A percentile compares a stretch with the other conserved stretches of the same genome.
Conservation (phyloP, 2,888 invertebrate species). For the Agrotis exclamationis region DNA sequence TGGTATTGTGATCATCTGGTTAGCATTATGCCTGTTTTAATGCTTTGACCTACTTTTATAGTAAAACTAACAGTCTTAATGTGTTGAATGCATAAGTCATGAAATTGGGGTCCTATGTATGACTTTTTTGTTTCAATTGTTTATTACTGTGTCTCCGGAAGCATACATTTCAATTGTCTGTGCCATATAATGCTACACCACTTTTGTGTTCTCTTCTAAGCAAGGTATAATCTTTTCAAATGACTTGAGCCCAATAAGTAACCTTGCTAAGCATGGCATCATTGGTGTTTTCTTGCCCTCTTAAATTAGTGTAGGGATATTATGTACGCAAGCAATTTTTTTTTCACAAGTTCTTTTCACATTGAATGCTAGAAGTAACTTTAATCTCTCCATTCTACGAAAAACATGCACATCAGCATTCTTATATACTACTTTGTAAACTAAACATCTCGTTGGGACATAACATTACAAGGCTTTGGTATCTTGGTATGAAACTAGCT, state of each 20-base stretch:
- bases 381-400: neutral
- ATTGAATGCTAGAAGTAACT: neutral
- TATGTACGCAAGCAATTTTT: neutral
- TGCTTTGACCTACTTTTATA: constrained; percentile 45
- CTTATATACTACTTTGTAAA: neutral
- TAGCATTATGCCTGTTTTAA: constrained; percentile 42
- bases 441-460: neutral
- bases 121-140: neutral
- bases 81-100: constrained; percentile 9
- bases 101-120: neutral
- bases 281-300: neutral
- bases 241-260: neutral
- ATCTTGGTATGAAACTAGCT: neutral
- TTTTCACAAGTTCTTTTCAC: neutral
- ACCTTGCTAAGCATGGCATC: neutral
- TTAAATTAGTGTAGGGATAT: neutral
- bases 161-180: neutral
- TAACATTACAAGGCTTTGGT: neutral
- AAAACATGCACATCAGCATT: neutral
- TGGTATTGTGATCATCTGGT: constrained; percentile 24
- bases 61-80: constrained; percentile 22
- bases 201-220: neutral
- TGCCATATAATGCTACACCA: neutral
- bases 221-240: neutral
- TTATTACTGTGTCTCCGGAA: too few relatives aligned